Evolutionary conservation across 2,113 vertebrate genomes (phyloP).

Genomic region (Nyctibius bracteatus): DNA sequence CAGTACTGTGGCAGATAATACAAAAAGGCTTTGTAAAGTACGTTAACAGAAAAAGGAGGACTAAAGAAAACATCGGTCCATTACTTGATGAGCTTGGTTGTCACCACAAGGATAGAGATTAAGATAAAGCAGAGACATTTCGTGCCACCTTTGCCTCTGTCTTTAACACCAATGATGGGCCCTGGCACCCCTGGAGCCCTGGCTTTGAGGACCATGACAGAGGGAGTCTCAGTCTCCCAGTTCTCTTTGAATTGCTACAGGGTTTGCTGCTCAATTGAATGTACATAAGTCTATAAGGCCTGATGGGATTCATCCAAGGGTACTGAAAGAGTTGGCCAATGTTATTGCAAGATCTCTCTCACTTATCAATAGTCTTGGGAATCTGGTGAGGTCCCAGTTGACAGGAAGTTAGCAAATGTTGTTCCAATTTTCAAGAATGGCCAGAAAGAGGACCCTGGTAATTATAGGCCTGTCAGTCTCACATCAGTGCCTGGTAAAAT

Average conservation of each 20-base stretch:
- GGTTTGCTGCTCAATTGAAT: background rate
- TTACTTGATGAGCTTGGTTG: background rate
- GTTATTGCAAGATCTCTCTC: background rate
- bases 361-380: background rate
- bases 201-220: accelerated
- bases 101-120: background rate
- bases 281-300: background rate
- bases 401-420: too few species aligned
- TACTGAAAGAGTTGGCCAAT: background rate
- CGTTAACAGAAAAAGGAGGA: background rate
- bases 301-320: background rate
- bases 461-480: too few species aligned
- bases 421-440: too few species aligned
- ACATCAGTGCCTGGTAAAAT: too few species aligned
- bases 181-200: background rate
- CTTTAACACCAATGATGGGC: accelerated
- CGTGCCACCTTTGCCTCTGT: background rate
- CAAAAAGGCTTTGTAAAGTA: background rate
- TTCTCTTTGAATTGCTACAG: background rate
- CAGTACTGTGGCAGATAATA: background rate
- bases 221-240: background rate
- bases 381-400: too few species aligned
- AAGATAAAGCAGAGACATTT: background rate
- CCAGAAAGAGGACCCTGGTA: too few species aligned
- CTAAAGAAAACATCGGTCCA: background rate